Percentiles rank a stretch among this genome's conserved stretches.
These are phyloP conservation scores for Tetramorium alpestre DNA, from an alignment of 1,140 invertebrate species.

Conservation along the genomic window DNA sequence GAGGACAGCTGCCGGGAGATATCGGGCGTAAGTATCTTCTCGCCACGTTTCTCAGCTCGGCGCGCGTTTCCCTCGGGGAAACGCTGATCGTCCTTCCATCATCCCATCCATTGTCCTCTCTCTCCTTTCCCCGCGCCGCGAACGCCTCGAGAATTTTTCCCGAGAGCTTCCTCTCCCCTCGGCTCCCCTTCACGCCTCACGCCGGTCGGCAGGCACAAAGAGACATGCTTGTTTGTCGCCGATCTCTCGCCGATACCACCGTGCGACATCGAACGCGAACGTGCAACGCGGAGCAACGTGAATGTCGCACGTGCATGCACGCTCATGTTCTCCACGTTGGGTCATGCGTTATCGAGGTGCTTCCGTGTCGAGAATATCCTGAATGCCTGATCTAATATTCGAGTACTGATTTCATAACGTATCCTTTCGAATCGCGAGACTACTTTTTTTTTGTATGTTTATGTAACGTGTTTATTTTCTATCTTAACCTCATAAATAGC, in stretches of 20 bases:
- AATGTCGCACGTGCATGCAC: too few species aligned
- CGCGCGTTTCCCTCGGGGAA: too few species aligned
- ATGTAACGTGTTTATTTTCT: neutral
- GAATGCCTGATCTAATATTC: neutral
- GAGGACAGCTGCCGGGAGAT: constrained; percentile 94
- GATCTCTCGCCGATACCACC: constrained; percentile 13
- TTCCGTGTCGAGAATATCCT: neutral
- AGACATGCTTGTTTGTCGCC: neutral
- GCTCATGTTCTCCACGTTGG: neutral
- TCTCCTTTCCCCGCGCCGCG: neutral
- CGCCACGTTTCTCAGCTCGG: too few species aligned
- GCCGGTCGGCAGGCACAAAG: constrained; percentile 23
- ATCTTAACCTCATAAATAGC: neutral
- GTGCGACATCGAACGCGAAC: too few species aligned
- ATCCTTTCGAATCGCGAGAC: neutral
- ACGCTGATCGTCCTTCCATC: too few species aligned
- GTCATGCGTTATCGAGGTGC: neutral
- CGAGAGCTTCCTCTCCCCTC: neutral
- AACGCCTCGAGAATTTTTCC: neutral
- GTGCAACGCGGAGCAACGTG: too few species aligned
- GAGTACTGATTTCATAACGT: neutral
- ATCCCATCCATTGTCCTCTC: constrained; percentile 41
- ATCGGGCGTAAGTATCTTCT: constrained; percentile 87
- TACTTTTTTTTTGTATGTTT: neutral
- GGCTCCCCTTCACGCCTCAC: too few species aligned